These are phyloP conservation scores for Australoheros scitulus DNA, from an alignment of 2,113 vertebrate genomes.

Conservation along the genomic window DNA sequence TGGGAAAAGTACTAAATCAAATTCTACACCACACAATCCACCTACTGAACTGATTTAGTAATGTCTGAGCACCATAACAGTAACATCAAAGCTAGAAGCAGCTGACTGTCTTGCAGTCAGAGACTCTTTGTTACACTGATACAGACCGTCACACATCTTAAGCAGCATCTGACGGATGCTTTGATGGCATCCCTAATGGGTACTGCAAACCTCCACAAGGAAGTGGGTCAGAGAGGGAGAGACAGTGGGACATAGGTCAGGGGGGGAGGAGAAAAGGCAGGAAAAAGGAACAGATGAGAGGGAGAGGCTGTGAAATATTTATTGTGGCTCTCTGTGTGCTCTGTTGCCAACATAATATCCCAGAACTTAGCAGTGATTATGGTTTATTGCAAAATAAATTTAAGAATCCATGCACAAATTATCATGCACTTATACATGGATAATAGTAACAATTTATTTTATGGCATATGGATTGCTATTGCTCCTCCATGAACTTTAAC, in stretches of 20 bases:
- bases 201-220: conserved; percentile 48
- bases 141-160: conserved; percentile 33
- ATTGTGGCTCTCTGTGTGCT: conserved; percentile 56
- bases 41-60: neutral
- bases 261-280: conserved; percentile 27
- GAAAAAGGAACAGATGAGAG: conserved; percentile 26
- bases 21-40: neutral
- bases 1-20: neutral
- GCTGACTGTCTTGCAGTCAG: conserved; percentile 8
- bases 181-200: conserved; percentile 59
- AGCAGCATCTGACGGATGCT: conserved; percentile 36
- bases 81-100: neutral
- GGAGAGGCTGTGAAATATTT: conserved; percentile 71
- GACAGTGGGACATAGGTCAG: conserved; percentile 40
- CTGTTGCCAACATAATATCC: conserved; percentile 19
- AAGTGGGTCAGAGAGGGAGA: conserved; percentile 62
- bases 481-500: neutral
- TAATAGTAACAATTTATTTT: neutral
- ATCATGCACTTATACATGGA: rapidly evolving
- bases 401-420: neutral
- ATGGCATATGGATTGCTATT: neutral
- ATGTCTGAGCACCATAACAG: neutral
- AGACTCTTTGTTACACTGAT: conserved; percentile 4
- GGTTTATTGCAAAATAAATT: neutral
- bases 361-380: conserved; percentile 5